Evolutionary conservation across 2,888 invertebrate species (phyloP), one percentile per base, ranked within the genome.

Genomic region (Gastrophysa polygoni): DNA sequence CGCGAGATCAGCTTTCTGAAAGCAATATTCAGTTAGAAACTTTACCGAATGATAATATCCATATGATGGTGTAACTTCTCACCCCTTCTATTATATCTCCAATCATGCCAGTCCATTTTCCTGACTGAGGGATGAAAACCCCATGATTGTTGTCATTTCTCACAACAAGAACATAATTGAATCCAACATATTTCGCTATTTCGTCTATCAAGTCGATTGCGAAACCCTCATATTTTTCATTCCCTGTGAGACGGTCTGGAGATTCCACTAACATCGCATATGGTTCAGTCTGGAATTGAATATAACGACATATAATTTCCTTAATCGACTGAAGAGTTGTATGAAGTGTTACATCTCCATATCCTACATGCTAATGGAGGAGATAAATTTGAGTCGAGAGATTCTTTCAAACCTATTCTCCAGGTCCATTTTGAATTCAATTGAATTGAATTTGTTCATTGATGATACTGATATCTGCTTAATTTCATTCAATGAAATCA

Each of bases 1-100:
- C 0, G 94, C 96, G 78, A 98, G 87, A 83, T 96, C 92, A 20
- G 91, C 95, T 77, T 87, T 88, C 95, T 95, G 79, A 21, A 71
- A 61, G 47, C 29, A 57, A 59, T n/a, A n/a, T n/a, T n/a, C n/a
- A n/a, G n/a, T n/a, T n/a, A n/a, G n/a, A n/a, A n/a, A n/a, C n/a
- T n/a, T n/a, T n/a, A n/a, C n/a, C n/a, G n/a, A n/a, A n/a, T n/a
- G n/a, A n/a, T n/a, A n/a, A n/a, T n/a, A n/a, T 46, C 24, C 32
- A 28, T 38, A 43, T 60, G 6, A 2, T 50, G 6, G 11, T 32
- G 20, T 67, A 54, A 52, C 38, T 32, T 51, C 76, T 73, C 75
- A 84, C 84, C 50, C 77, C 76, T 59, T 79, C 76, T 17, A 83
- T 73, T 2, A 85, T 75, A 72, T 83, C 81, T 28, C 82, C 85